Evolutionary conservation across 2,113 vertebrate species (phyloP), one percentile per base, ranked within the genome.

Genomic region (Crotalus horridus): DNA sequence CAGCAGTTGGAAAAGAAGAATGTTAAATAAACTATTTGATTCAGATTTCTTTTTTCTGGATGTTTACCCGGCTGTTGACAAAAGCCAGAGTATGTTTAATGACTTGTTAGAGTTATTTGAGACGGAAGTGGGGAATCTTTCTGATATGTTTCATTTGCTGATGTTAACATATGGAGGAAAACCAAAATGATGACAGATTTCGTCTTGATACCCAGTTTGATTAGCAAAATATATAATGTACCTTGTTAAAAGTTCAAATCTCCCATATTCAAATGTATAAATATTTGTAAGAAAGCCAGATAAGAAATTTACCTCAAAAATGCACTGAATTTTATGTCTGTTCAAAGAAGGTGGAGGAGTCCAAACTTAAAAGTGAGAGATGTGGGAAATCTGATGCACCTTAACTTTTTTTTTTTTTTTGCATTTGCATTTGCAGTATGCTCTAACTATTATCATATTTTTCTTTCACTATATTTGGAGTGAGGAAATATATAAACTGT

Each of bases 1-100:
- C 98, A 98, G 97, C 96, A 98, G 96, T 98, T 98, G 97, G 97
- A 98, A 95, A 95, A 97, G 97, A 98, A 96, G 97, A 97, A 98
- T 97, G 97, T 97, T 97, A 98, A 98, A 98, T 98, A 98, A 98
- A 98, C 96, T 89, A 96, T 97, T 95, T 97, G 97, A 98, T 97
- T 98, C 97, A 98, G 97, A 97, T 97, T 97, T 95, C 87, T 96
- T 97, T 97, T 95, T 94, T 5, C 95, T 98, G 98, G 97, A 97
- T 97, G 96, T 97, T 97, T 98, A 98, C 97, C 97, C 97, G 95
- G 94, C 96, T 98, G 97, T 97, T 98, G 97, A 98, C 97, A 98
- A 98, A 98, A 97, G 95, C 97, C 98, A 98, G 97, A 97, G 95
- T 96, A 97, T 96, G 97, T 97, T 98, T 97, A 97, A 98, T 96